phyloP scores from a whole-genome alignment of 2,113 vertebrate species.

The Phasianus colchicus region DNA sequence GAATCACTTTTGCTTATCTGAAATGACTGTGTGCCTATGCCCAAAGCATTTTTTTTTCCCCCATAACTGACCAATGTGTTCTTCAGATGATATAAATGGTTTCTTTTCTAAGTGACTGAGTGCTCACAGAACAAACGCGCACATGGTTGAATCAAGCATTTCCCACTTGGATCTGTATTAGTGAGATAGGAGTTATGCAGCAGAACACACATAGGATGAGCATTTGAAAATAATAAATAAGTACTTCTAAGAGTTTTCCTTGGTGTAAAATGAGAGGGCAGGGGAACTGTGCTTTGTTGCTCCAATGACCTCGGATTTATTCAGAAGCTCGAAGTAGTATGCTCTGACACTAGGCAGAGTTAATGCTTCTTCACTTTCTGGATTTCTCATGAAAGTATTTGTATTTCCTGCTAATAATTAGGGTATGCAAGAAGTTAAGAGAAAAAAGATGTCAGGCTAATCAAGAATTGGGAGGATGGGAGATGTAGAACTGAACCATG shows the following conservation, averaged over 20 bases:
- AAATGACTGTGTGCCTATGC: not conserved
- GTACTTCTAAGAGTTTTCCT: not conserved
- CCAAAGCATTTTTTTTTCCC: not conserved
- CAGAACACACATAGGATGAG: not conserved
- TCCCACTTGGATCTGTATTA: not conserved
- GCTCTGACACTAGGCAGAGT: not conserved
- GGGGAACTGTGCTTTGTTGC: not conserved
- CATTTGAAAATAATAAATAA: not conserved
- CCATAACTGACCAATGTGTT: not conserved
- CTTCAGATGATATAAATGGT: slow-evolving; percentile 3
- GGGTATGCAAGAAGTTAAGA: not conserved
- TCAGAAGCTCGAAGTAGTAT: not conserved
- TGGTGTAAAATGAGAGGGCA: not conserved
- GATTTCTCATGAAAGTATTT: not conserved
- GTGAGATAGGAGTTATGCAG: slow-evolving; percentile 25
- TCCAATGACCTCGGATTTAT: not conserved
- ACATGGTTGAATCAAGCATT: not conserved
- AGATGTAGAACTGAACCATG: not conserved
- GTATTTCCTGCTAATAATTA: not conserved
- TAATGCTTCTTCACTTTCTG: not conserved
- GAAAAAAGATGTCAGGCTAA: not conserved
- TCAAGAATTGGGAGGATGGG: not conserved
- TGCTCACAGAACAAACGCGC: not conserved
- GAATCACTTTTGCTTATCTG: not conserved
- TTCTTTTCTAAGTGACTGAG: not conserved